A percentile compares a stretch with the other conserved stretches of the same genome.
Conservation (phyloP, 2,888 invertebrate species). For the Cartodere bifasciata region DNA sequence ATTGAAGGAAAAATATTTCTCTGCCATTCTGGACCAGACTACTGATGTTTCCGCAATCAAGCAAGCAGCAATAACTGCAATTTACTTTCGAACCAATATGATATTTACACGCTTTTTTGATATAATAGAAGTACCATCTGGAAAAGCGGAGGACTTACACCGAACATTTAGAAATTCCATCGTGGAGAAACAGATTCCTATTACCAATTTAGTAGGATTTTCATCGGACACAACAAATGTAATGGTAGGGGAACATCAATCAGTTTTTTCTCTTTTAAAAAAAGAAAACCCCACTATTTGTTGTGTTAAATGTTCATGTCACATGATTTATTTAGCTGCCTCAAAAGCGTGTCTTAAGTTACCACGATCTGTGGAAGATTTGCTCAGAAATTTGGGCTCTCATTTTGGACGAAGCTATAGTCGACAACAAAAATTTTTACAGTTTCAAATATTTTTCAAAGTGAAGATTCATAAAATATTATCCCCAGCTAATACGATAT, state of each 20-base stretch:
- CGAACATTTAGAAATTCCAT: slow-evolving; percentile 11
- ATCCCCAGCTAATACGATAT: slow-evolving; percentile 15
- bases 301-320: slow-evolving; percentile 26
- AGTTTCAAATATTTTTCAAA: slow-evolving; percentile 22
- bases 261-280: slow-evolving; percentile 12
- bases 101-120: slow-evolving; percentile 17
- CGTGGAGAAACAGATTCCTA: slow-evolving; percentile 11
- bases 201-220: slow-evolving; percentile 21
- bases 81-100: too few relatives aligned
- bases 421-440: slow-evolving; percentile 16
- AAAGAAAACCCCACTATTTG: slow-evolving; percentile 20
- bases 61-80: too few relatives aligned
- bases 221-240: slow-evolving; percentile 22
- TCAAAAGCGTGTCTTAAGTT: slow-evolving; percentile 26
- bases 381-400: slow-evolving; percentile 18
- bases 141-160: slow-evolving; percentile 13
- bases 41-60: too few relatives aligned
- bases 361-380: slow-evolving; percentile 20
- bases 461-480: slow-evolving; percentile 20
- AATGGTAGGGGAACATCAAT: slow-evolving; percentile 20
- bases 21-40: too few relatives aligned
- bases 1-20: too few relatives aligned
- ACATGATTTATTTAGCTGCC: slow-evolving; percentile 24
- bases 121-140: slow-evolving; percentile 15
- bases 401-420: slow-evolving; percentile 16